Base-by-base conservation (phyloP, 2,797 vertebrate species). In the Kryptolebias ocellatus region DNA sequence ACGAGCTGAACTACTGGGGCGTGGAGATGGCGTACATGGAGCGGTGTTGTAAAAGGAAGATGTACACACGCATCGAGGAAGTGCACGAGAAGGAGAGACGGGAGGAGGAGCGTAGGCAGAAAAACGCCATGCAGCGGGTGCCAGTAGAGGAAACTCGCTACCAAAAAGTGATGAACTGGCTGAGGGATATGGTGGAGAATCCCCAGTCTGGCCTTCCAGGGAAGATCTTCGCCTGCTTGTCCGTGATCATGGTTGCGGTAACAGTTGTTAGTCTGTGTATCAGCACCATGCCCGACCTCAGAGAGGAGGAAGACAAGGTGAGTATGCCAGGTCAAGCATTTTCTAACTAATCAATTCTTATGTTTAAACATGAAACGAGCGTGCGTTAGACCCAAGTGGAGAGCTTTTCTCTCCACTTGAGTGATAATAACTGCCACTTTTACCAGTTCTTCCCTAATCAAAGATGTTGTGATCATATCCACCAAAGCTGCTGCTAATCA, bases 181-280 rank as follows among this genome's bases (percentile, higher is more conserved):
- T 99, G 79, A 90, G 95, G 56, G 96, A 98, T 28, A 95, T 93
- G 93, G 95, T 99, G 86, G 97, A 99, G 60, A 97, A 98, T 58
- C 98, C 98, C 0, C 95, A 95, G 53, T 99, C 98, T 0, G 98
- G 98, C 49, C 77, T 97, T 55, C 95, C 96, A 0, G 97, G 98
- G 57, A 98, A 97, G 92, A 94, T 96, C 83, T 99, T 99, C 20
- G 97, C 97, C 61, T 97, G 95, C 74, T 85, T 98, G 78, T 99
- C 98, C 0, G 93, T 99, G 53, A 90, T 97, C 76, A 98, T 99
- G 82, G 97, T 99, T 47, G 95, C 94, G 0, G 95, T 98, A 85
- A 99, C 97, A 0, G 96, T 97, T 0, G 78, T 99, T 86, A 99
- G 96, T 92, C 92, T 99, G 89, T 99, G 98, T 10, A 93, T 99